Evolutionary conservation across 2,797 vertebrate genomes (phyloP), one percentile per base, ranked within the genome.

Genomic region (Florisuga fusca): DNA sequence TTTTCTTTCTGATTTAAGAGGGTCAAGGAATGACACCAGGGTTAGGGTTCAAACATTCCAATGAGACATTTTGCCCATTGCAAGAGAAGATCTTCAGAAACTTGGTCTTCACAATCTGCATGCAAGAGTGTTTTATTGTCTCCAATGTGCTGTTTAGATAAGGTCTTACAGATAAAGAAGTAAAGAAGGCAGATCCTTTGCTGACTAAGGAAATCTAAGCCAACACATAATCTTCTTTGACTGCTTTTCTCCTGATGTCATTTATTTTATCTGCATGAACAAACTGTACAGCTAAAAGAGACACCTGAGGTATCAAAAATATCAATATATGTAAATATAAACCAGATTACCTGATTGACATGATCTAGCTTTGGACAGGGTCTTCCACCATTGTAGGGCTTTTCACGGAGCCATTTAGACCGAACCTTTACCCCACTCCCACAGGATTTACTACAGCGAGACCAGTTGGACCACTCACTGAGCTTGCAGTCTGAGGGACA

Each of bases 391-490:
- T 99, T 99, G 91, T 99, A 99, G 0, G 99, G 99, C 51, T 99
- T 99, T 91, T 99, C 99, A n/a, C 99, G 95, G 12, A 99, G 98
- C 99, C 99, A 99, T 95, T 99, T 99, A 34, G 99, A 99, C 7
- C 99, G 98, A 83, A 99, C 99, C 85, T 99, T 99, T 86, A 99
- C 99, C 2, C 99, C 99, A 7, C 99, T 99, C 41, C 99, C 99
- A 9, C 99, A 99, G 19, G 99, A 99, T 93, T 99, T 99, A 67
- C 99, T 99, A 91, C 99, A 99, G 67, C 99, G 99, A 2, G 99
- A 99, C 99, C 99, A 99, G 96, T 99, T 99, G 96, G 99, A 99
- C 99, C 99, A 99, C 79, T 99, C 99, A 6, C 99, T 99, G 82
- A 99, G 98, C 80, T 99, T 99, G 96, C 99, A 99, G 97, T 99